phyloP scores from a whole-genome alignment of 1,140 invertebrate genomes.

The Eulimnadia texana region DNA sequence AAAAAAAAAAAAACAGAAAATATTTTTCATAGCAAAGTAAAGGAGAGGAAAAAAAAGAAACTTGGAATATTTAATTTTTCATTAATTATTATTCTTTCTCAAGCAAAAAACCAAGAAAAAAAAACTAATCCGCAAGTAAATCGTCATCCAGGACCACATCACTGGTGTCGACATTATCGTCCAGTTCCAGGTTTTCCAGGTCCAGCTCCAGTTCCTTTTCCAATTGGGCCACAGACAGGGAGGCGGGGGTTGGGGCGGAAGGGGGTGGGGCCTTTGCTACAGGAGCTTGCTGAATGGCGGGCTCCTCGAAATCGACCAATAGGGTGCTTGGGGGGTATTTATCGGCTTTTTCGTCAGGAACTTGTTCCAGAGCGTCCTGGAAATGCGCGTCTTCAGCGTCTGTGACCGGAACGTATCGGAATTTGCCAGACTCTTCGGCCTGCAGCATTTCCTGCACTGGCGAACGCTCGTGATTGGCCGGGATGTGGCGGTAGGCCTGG shows the following conservation, averaged over 20 bases:
- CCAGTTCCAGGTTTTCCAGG: slow-evolving; percentile 35
- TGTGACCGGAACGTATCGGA: slow-evolving; percentile 28
- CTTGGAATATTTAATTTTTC: too few species aligned
- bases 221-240: slow-evolving; percentile 30
- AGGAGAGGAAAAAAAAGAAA: too few species aligned
- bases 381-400: too few species aligned
- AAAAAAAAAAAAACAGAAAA: too few species aligned
- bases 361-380: too few species aligned
- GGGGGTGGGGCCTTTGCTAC: too few species aligned
- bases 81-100: too few species aligned
- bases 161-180: slow-evolving; percentile 48
- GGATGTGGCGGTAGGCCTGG: slow-evolving; percentile 30
- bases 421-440: slow-evolving; percentile 38
- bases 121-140: slow-evolving; percentile 38
- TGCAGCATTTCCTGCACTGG: slow-evolving; percentile 53
- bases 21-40: too few species aligned
- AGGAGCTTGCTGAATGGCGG: background rate
- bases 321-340: too few species aligned
- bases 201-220: slow-evolving; percentile 36
- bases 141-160: slow-evolving; percentile 50
- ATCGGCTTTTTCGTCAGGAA: too few species aligned
- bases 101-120: too few species aligned
- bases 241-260: slow-evolving; percentile 10
- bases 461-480: slow-evolving; percentile 52
- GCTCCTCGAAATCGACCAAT: too few species aligned